Base-by-base conservation (phyloP, 92 coral and sea anemone species). In the Montipora capitata region DNA sequence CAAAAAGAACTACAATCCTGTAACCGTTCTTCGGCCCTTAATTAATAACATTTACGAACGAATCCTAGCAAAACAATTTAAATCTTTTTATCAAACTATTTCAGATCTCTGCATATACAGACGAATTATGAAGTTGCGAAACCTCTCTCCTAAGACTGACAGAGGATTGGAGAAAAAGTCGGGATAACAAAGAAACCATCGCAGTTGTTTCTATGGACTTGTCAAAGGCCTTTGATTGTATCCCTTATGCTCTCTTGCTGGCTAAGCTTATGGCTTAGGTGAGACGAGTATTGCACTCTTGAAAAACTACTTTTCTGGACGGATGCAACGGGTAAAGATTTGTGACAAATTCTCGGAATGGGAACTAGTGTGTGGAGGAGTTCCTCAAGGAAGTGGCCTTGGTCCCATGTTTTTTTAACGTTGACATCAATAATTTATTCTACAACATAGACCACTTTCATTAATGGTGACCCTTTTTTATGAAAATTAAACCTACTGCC, bases 131-230 rank as follows among this genome's bases (percentile, higher is more conserved):
- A 20, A 80, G 91, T 44, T 80, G 91, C 10, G 58, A 87, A 52
- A 87, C 91, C 2, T 65, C 87, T n/a, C 48, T 79, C 20, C 44
- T 87, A 9, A 16, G 80, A 27, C 79, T 87, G n/a, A 42, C 62
- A 57, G 91, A 87, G 51, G 91, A 80, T 10, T 87, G 81, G 87
- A 79, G 62, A 42, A 10, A 40, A 69, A 79, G 68, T 10, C 78
- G 73, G 2, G 82, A 80, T 39, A 70, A 69, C 0, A 58, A 43
- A 44, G 80, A 79, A 68, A 10, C 44, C 11, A 81, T 80, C 38
- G 79, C 72, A 3, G 54, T 80, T n/a, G 81, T 87, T 10, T 79
- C 79, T 14, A 79, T 87, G 79, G 87, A 87, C 85, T 40, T 87
- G 5, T 87, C 91, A 7, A 70, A 87, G 40, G 88, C 88, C 15